Conservation (phyloP, 2,888 invertebrate species). For the Azorinus chamasolen region DNA sequence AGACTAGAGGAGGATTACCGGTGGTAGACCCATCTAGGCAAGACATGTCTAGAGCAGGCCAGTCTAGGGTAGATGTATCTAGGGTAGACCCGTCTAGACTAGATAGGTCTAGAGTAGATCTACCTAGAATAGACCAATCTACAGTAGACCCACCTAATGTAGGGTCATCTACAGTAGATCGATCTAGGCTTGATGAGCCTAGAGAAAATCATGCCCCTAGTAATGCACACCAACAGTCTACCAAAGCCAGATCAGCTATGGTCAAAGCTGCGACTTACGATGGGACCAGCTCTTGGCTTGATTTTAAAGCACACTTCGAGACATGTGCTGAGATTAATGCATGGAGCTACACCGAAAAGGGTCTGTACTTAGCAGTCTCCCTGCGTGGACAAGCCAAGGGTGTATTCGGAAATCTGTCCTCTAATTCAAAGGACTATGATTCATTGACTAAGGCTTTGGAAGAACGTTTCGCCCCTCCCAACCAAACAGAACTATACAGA, state of each 20-base stretch:
- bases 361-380: conserved; percentile 12
- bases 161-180: too few species aligned
- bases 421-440: neutral
- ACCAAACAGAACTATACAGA: too few species aligned
- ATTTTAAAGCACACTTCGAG: conserved; percentile 2
- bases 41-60: too few species aligned
- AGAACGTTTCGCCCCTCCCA: too few species aligned
- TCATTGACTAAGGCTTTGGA: conserved; percentile 1
- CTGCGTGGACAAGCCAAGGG: conserved; percentile 13
- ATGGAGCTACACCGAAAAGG: conserved; percentile 9
- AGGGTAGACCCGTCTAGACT: too few species aligned
- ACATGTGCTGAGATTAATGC: neutral
- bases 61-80: too few species aligned
- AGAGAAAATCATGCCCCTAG: neutral
- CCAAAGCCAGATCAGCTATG: neutral
- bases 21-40: too few species aligned
- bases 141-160: too few species aligned
- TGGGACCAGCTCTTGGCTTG: neutral
- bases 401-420: conserved; percentile 16
- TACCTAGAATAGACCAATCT: too few species aligned
- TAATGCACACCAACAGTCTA: neutral
- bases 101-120: too few species aligned
- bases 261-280: conserved; percentile 6
- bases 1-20: too few species aligned
- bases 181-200: too few species aligned